phyloP scores from a whole-genome alignment of 2,113 vertebrate species.

The Saimiri boliviensis region DNA sequence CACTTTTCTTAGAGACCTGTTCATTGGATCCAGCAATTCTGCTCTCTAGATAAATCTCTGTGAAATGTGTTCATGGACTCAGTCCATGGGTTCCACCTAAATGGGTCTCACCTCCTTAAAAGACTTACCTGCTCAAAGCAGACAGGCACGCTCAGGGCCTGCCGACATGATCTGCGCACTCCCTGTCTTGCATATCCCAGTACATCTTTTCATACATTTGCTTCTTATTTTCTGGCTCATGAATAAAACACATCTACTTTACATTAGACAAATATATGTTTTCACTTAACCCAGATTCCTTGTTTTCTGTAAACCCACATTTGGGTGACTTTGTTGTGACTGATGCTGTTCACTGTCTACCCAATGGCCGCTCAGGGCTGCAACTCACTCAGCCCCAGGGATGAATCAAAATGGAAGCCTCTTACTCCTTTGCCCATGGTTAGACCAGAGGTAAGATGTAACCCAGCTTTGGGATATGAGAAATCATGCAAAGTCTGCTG shows the following conservation, averaged over 20 bases:
- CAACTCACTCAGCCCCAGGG: background rate
- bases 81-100: background rate
- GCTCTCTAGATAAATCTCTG: background rate
- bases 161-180: background rate
- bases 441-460: background rate
- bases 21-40: background rate
- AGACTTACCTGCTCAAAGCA: background rate
- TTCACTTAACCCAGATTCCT: slow-evolving; percentile 76
- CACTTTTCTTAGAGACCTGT: background rate
- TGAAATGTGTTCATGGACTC: background rate
- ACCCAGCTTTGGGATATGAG: background rate
- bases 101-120: background rate
- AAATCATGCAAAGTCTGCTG: background rate
- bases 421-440: background rate
- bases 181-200: background rate
- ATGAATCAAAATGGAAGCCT: background rate
- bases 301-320: slow-evolving; percentile 62
- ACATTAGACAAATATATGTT: slow-evolving; percentile 68
- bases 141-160: background rate
- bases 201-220: slow-evolving; percentile 67
- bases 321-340: slow-evolving; percentile 60
- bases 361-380: background rate
- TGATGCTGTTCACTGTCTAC: background rate
- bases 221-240: slow-evolving; percentile 70
- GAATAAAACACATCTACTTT: slow-evolving; percentile 72